These are phyloP conservation scores for Macrotis lagotis DNA, from an alignment of 2,113 vertebrate genomes.

Conservation along the genomic window DNA sequence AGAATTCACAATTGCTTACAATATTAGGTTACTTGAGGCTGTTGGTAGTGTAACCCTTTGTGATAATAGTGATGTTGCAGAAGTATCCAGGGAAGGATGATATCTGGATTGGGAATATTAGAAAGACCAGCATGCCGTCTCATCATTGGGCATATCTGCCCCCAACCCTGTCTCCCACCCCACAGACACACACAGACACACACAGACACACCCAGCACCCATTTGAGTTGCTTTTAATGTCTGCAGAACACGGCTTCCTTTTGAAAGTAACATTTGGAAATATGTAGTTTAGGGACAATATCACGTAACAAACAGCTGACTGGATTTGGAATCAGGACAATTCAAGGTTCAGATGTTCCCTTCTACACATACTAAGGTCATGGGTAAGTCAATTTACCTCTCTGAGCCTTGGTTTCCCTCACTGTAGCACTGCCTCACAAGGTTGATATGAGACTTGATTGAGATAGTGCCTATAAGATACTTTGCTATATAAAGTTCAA, in stretches of 20 bases:
- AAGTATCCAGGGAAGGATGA: neutral
- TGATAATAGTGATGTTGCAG: neutral
- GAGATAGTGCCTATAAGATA: neutral
- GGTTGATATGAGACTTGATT: neutral
- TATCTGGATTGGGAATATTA: neutral
- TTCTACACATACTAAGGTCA: neutral
- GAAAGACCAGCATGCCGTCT: neutral
- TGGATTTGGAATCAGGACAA: neutral
- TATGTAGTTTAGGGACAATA: neutral
- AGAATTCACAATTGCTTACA: neutral
- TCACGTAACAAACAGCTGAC: neutral
- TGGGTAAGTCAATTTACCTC: neutral
- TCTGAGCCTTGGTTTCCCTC: neutral
- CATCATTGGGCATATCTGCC: neutral
- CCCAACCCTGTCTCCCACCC: neutral
- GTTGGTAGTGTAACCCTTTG: neutral
- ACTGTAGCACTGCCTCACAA: neutral
- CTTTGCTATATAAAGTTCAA: neutral
- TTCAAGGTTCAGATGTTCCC: neutral
- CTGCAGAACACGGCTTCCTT: neutral
- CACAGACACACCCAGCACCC: too few relatives aligned
- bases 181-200: neutral
- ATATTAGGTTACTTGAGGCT: neutral
- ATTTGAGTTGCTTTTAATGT: neutral
- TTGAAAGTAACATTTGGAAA: neutral